A percentile compares a stretch with the other conserved stretches of the same genome.
phyloP scores from a whole-genome alignment of 2,797 vertebrate genomes.

The Bufotes viridis region DNA sequence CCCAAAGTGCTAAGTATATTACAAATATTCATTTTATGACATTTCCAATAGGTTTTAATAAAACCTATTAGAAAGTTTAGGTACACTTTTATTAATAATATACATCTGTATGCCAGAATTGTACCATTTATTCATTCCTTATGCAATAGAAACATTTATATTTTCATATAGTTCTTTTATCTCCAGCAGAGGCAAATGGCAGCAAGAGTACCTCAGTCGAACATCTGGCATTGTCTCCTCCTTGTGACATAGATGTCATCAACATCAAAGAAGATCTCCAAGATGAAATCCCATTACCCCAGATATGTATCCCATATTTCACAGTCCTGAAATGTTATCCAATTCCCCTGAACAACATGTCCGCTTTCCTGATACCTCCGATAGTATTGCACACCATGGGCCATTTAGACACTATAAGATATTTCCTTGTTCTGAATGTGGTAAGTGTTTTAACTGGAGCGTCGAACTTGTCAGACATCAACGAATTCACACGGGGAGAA shows the following conservation, averaged over 20 bases:
- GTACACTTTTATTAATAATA: no score
- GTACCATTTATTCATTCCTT: no score
- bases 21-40: no score
- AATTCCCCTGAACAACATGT: not conserved
- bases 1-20: no score
- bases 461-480: constrained; percentile 78
- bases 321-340: not conserved
- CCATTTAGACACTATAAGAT: constrained; percentile 6
- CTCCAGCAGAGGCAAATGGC: not conserved
- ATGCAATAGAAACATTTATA: not conserved
- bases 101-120: no score
- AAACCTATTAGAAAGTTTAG: no score
- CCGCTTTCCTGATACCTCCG: not conserved
- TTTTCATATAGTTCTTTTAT: not conserved
- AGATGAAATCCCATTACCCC: not conserved
- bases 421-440: constrained; percentile 61
- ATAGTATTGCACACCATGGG: not conserved
- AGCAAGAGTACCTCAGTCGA: not conserved
- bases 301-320: not conserved
- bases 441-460: constrained; percentile 77
- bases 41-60: no score
- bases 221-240: not conserved
- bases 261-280: not conserved
- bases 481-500: constrained; percentile 78
- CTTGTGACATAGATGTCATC: not conserved